Conservation (phyloP, 1,140 invertebrate species). For the Sinella curviseta region DNA sequence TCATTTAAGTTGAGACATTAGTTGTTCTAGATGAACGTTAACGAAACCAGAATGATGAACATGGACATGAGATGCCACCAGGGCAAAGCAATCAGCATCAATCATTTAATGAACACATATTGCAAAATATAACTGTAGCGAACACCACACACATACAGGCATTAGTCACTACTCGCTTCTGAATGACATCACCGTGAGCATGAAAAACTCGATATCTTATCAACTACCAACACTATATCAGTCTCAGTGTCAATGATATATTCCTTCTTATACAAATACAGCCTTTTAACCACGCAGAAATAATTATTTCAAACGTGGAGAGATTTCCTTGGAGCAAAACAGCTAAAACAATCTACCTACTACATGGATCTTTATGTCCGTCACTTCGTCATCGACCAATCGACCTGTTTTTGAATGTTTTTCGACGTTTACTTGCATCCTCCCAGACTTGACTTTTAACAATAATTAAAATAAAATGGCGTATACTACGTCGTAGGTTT, state of each 20-base stretch:
- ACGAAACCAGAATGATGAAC: slow-evolving; percentile 3
- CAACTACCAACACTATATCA: background rate
- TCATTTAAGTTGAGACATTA: background rate
- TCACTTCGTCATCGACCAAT: too few relatives aligned
- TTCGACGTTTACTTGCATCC: too few relatives aligned
- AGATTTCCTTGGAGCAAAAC: slow-evolving; percentile 8
- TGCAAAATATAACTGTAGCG: background rate
- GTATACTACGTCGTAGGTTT: too few relatives aligned
- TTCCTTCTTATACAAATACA: background rate
- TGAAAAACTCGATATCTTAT: too few relatives aligned
- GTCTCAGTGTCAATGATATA: background rate
- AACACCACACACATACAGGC: background rate
- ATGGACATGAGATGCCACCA: slow-evolving; percentile 13
- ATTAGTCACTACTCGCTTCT: too few relatives aligned
- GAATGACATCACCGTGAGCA: too few relatives aligned
- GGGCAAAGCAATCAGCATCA: slow-evolving; percentile 9
- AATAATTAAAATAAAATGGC: too few relatives aligned
- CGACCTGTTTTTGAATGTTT: too few relatives aligned
- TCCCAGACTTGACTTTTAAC: too few relatives aligned
- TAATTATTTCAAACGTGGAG: background rate
- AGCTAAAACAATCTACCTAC: background rate
- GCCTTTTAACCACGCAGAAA: background rate
- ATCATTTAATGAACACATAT: background rate
- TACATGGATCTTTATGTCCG: too few relatives aligned
- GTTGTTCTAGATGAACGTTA: too few relatives aligned